A percentile compares a stretch with the other conserved stretches of the same genome.
phyloP scores from a whole-genome alignment of 2,888 invertebrate species.

The Pyrocoelia pectoralis region DNA sequence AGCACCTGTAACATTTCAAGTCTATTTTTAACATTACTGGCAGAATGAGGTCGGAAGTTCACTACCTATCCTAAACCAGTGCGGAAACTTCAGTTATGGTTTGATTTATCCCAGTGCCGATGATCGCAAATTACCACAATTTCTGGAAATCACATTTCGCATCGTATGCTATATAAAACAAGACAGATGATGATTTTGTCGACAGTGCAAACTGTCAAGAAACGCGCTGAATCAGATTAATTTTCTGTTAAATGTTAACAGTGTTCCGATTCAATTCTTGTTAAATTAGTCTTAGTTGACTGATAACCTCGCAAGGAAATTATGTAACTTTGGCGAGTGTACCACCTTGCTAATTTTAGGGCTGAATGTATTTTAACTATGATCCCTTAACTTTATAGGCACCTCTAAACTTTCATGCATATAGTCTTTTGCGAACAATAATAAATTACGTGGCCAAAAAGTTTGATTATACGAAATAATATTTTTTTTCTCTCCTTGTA shows the following conservation, averaged over 20 bases:
- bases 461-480: neutral
- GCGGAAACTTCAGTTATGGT: neutral
- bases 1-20: neutral
- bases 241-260: constrained; percentile 30
- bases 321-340: no score
- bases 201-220: constrained; percentile 22
- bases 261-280: constrained; percentile 26
- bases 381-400: neutral
- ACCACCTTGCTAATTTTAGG: neutral
- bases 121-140: constrained; percentile 25
- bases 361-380: constrained; percentile 12
- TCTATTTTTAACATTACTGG: neutral
- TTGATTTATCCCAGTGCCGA: neutral
- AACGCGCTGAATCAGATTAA: constrained; percentile 25
- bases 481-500: neutral
- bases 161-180: neutral
- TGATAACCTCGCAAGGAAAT: constrained; percentile 15
- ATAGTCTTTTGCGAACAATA: no score
- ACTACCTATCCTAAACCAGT: neutral
- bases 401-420: no score
- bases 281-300: constrained; percentile 27
- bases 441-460: neutral
- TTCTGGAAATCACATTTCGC: constrained; percentile 22
- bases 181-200: constrained; percentile 16
- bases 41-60: neutral